Conservation (phyloP, 2,113 vertebrate genomes). For the Pipa parva region DNA sequence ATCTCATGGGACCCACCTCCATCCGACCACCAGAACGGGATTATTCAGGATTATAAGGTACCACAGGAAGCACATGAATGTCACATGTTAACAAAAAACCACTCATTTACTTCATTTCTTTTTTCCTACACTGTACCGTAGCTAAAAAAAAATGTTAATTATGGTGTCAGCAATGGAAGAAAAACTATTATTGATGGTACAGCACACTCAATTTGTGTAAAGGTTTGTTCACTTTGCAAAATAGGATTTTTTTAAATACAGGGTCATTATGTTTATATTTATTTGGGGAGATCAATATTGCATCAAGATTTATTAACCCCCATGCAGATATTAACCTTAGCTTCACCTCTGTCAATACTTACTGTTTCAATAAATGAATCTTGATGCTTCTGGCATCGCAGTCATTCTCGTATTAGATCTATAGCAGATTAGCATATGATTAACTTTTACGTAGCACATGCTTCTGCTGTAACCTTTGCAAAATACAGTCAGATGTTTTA, state of each 20-base stretch:
- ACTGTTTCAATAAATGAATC: conserved; percentile 54
- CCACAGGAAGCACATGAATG: too few relatives aligned
- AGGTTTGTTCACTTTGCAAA: too few relatives aligned
- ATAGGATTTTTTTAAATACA: conserved; percentile 20
- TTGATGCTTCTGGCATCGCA: conserved; percentile 50
- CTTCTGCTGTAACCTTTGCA: not conserved
- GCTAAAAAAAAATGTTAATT: too few relatives aligned
- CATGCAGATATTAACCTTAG: conserved; percentile 50
- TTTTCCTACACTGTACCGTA: too few relatives aligned
- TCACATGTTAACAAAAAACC: too few relatives aligned
- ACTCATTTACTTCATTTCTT: too few relatives aligned
- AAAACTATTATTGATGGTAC: too few relatives aligned
- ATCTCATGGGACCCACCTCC: conserved; percentile 97
- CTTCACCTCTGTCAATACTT: conserved; percentile 56
- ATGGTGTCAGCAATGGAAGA: too few relatives aligned
- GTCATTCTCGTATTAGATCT: conserved; percentile 38
- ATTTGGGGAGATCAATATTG: conserved; percentile 48
- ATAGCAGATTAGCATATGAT: conserved; percentile 42
- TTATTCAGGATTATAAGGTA: conserved; percentile 98
- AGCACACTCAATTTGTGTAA: too few relatives aligned
- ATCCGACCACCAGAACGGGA: conserved; percentile 91
- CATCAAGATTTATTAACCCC: conserved; percentile 57
- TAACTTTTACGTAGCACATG: conserved; percentile 9
- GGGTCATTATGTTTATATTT: conserved; percentile 15
- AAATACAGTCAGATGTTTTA: conserved; percentile 1